Percentiles rank a stretch among this genome's conserved stretches.
Evolutionary conservation across 2,113 vertebrate genomes (phyloP).

Genomic region (Tetraodon nigroviridis): DNA sequence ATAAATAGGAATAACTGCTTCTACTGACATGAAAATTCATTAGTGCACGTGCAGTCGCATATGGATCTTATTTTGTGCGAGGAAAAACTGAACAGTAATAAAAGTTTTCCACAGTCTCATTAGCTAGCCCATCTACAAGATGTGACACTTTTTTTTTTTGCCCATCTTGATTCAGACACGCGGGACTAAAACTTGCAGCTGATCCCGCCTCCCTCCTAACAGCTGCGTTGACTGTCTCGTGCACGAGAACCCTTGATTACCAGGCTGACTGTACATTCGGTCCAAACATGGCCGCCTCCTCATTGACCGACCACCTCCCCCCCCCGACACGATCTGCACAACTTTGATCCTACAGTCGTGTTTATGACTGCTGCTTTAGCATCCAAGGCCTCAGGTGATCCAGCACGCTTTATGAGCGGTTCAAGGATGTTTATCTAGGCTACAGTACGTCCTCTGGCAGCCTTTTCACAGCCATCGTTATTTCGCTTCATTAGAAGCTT

Average conservation of each 20-base stretch:
- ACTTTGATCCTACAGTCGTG: constrained; percentile 55
- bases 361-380: constrained; percentile 36
- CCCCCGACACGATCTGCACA: constrained; percentile 8
- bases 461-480: constrained; percentile 28
- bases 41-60: too few relatives aligned
- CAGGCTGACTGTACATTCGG: constrained; percentile 42
- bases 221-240: constrained; percentile 66
- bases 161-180: neutral
- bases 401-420: constrained; percentile 59
- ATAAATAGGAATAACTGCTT: too few relatives aligned
- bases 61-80: too few relatives aligned
- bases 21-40: too few relatives aligned
- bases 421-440: constrained; percentile 69
- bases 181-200: neutral
- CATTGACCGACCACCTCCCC: constrained; percentile 9
- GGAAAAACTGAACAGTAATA: too few relatives aligned
- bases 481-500: constrained; percentile 52
- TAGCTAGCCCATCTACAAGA: too few relatives aligned
- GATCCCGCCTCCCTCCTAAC: constrained; percentile 31
- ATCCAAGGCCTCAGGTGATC: constrained; percentile 50
- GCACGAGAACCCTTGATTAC: constrained; percentile 55
- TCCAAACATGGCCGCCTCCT: constrained; percentile 27
- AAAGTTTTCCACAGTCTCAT: too few relatives aligned
- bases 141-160: too few relatives aligned
- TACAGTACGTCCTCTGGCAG: constrained; percentile 26